Evolutionary conservation across 2,888 invertebrate genomes (phyloP).

Genomic region (Caenorhabditis sp.): DNA sequence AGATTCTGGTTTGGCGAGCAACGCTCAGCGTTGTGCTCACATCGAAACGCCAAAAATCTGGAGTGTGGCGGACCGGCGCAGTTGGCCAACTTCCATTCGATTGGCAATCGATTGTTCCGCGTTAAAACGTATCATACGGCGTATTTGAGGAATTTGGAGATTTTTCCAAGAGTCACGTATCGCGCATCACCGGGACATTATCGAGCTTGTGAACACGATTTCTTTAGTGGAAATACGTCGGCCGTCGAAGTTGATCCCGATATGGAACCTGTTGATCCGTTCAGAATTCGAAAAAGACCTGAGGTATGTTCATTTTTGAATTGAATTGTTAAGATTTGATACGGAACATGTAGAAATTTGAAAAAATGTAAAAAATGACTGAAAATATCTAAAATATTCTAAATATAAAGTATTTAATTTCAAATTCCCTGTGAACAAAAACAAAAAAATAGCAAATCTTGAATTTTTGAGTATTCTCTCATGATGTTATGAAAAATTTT

Average conservation of each 20-base stretch:
- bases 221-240: slow-evolving; percentile 35
- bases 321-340: slow-evolving; percentile 43
- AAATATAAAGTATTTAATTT: too few species aligned
- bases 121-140: slow-evolving; percentile 67
- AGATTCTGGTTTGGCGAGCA: slow-evolving; percentile 59
- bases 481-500: too few species aligned
- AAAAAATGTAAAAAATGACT: too few species aligned
- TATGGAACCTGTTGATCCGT: slow-evolving; percentile 63
- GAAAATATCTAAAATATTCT: too few species aligned
- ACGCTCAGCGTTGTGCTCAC: slow-evolving; percentile 42
- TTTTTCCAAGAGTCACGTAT: slow-evolving; percentile 66
- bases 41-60: slow-evolving; percentile 22
- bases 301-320: slow-evolving; percentile 14
- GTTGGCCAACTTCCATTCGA: slow-evolving; percentile 44
- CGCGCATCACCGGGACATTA: slow-evolving; percentile 61
- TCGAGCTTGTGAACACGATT: slow-evolving; percentile 69
- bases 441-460: too few species aligned
- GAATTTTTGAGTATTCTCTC: too few species aligned
- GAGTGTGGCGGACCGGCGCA: slow-evolving; percentile 43
- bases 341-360: too few species aligned
- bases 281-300: slow-evolving; percentile 57
- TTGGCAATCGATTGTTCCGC: slow-evolving; percentile 43
- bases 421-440: too few species aligned
- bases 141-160: slow-evolving; percentile 60
- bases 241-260: slow-evolving; percentile 59